Percentiles rank a stretch among this genome's conserved stretches.
Conservation (phyloP, 1,140 invertebrate species). For the Bemisia tabaci region DNA sequence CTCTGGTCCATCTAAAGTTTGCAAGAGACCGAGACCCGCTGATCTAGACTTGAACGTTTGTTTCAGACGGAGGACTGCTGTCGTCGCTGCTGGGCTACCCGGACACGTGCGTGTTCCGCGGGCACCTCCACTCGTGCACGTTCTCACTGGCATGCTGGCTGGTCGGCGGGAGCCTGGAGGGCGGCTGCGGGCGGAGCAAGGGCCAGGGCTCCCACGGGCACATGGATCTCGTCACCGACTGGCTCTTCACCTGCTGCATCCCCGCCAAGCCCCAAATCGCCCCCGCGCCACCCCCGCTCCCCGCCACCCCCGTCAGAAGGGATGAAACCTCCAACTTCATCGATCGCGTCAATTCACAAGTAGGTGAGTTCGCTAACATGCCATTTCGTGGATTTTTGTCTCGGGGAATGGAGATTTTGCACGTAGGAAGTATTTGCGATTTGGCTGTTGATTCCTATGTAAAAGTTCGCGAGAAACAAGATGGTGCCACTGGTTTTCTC, state of each 20-base stretch:
- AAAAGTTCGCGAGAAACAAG: too few species aligned
- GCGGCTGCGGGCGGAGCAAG: conserved; percentile 38
- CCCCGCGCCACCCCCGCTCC: neutral
- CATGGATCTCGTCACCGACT: conserved; percentile 24
- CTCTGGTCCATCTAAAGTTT: too few species aligned
- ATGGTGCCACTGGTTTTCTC: too few species aligned
- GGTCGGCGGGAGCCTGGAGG: conserved; percentile 43
- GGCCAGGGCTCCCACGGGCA: conserved; percentile 27
- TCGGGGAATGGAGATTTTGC: too few species aligned
- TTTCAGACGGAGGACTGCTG: conserved; percentile 28
- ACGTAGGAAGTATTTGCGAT: too few species aligned
- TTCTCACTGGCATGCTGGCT: conserved; percentile 57
- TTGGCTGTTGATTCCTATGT: too few species aligned
- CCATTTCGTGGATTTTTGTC: too few species aligned
- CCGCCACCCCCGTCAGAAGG: neutral
- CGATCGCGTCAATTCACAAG: neutral
- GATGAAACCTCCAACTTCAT: neutral
- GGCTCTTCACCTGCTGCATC: conserved; percentile 54
- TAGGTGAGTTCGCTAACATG: neutral
- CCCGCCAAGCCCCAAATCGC: conserved; percentile 16
- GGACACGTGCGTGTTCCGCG: conserved; percentile 39
- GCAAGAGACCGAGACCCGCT: too few species aligned
- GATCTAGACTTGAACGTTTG: too few species aligned
- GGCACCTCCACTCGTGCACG: conserved; percentile 42
- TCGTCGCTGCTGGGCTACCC: conserved; percentile 44